A percentile compares a stretch with the other conserved stretches of the same genome.
Conservation (phyloP, 35 echinoderm and acorn worm genomes). For the Stichopus chloronotus region DNA sequence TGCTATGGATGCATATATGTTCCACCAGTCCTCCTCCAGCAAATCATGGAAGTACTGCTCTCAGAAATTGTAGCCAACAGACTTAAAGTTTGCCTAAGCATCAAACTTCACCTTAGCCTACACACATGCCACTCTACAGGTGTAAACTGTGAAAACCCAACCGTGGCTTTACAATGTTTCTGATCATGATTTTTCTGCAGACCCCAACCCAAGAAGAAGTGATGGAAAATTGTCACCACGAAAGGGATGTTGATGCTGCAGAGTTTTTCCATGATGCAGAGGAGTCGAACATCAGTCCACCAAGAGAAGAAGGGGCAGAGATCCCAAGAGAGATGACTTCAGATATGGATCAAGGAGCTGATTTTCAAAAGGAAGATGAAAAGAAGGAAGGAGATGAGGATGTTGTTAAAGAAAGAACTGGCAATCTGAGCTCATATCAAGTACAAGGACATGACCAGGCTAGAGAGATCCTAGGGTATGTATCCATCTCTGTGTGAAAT, state of each 20-base stretch:
- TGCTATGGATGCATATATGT: too few species aligned
- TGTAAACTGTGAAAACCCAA: too few species aligned
- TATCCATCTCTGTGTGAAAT: background rate
- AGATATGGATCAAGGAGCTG: too few species aligned
- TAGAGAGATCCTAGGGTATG: conserved; percentile 82
- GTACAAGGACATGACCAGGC: conserved; percentile 33
- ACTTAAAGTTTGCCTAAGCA: too few species aligned
- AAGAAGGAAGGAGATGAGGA: background rate
- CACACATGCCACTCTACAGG: too few species aligned
- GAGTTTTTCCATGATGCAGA: conserved; percentile 86
- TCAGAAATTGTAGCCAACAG: too few species aligned
- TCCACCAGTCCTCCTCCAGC: too few species aligned
- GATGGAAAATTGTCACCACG: background rate
- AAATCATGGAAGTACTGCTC: too few species aligned
- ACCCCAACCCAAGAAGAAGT: background rate
- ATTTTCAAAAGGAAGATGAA: background rate
- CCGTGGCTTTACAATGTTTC: too few species aligned
- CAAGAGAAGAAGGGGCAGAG: conserved; percentile 24
- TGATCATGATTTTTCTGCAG: background rate
- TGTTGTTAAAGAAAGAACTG: background rate
- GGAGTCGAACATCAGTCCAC: conserved; percentile 18
- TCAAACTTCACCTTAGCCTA: too few species aligned
- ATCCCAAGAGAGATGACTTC: conserved; percentile 21
- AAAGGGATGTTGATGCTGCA: conserved; percentile 4
- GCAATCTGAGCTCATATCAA: background rate